Conservation (phyloP, 2,888 invertebrate genomes). For the Lamellibrachia satsuma region DNA sequence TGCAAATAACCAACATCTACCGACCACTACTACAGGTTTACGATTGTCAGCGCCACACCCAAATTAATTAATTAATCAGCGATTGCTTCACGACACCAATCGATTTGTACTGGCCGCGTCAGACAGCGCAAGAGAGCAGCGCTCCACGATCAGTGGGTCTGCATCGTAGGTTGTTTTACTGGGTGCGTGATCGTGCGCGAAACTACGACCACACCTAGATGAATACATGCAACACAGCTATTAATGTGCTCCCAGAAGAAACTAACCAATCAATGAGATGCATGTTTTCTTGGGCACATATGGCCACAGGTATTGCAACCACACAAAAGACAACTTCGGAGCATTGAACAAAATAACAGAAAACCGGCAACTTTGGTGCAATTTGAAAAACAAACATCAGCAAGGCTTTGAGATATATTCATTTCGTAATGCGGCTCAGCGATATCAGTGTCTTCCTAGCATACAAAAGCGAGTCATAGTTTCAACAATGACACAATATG, state of each 20-base stretch:
- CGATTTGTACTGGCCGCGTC: neutral
- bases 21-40: neutral
- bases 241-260: neutral
- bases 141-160: neutral
- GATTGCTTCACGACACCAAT: neutral
- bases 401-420: neutral
- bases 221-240: neutral
- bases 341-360: neutral
- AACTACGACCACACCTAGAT: conserved; percentile 8
- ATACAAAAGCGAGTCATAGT: neutral
- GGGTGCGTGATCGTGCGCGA: neutral
- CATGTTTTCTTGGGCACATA: neutral
- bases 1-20: neutral
- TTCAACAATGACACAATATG: neutral
- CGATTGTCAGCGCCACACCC: neutral
- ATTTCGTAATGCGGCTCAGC: neutral
- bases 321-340: neutral
- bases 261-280: neutral
- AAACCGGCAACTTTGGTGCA: neutral
- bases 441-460: neutral
- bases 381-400: neutral
- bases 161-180: neutral
- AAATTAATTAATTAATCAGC: conserved; percentile 7
- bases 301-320: neutral
- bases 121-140: neutral